Base-by-base conservation (phyloP, 2,113 vertebrate species). In the Hemiscyllium ocellatum region DNA sequence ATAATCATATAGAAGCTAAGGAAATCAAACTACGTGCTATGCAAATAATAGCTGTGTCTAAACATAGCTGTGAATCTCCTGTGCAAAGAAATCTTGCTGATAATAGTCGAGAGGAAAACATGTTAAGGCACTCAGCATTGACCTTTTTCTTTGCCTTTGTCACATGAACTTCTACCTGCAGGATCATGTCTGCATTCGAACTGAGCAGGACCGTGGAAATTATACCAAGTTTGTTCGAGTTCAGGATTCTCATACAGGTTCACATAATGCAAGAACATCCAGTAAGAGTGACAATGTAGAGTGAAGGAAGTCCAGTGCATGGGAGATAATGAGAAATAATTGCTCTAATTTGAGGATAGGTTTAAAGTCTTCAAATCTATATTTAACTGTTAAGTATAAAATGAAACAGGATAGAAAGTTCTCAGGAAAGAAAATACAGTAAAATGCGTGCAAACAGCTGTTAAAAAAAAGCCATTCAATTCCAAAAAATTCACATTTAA, bases 91-190 rank as follows among this genome's bases (percentile, higher is more conserved):
- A 72, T 29, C 94, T 50, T 95, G 22, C 12, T 37, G 22, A 19
- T 72, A 52, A 24, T 72, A 72, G 72, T 95, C 52, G 26, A 94
- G 26, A 70, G 37, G 37, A 70, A 26, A 22, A 94, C 22, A 70
- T 2, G 10, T 10, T 47, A 42, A 72, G 19, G 13, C 29, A 52
- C 52, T 95, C 94, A 95, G 26, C 52, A 12, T 26, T 95, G 69
- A 95, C 94, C 94, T 93, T 50, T 72, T 72, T 52, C 69, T 95
- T 42, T 95, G 52, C 26, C 15, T 52, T 95, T 72, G 47, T 52
- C 42, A 33, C 26, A 52, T 76, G 68, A 95, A 72, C 72, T 72
- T 50, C 89, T 93, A 7, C 37, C 93, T 70, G 37, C 65, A 94
- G 91, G 68, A 26, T 70, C 69, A 42, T 22, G 24, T 94, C 91